phyloP scores from a whole-genome alignment of 1,140 invertebrate species.

The Hycleus phaleratus region DNA sequence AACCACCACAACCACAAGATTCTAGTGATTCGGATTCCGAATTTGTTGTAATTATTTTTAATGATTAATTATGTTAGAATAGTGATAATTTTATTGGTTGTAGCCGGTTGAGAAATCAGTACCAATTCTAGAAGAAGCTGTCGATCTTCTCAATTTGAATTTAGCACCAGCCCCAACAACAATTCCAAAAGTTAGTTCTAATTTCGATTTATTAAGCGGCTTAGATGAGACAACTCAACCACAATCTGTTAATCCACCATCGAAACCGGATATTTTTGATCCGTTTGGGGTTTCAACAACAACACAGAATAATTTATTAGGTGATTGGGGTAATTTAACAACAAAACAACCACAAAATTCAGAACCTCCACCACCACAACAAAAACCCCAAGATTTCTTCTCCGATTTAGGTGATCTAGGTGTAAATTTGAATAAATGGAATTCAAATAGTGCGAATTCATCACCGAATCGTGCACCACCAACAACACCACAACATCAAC shows the following conservation, averaged over 20 bases:
- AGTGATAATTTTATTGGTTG: not conserved
- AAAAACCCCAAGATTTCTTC: conserved; percentile 46
- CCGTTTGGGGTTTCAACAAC: conserved; percentile 35
- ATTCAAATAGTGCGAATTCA: conserved; percentile 2
- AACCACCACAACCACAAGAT: conserved; percentile 17
- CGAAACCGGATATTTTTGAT: conserved; percentile 30
- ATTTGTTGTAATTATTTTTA: conserved; percentile 3
- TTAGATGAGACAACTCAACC: conserved; percentile 31
- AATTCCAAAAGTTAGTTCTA: conserved; percentile 29
- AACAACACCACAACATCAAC: conserved; percentile 35
- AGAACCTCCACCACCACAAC: conserved; percentile 7
- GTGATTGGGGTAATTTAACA: conserved; percentile 28
- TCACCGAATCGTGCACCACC: conserved; percentile 32
- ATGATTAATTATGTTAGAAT: not conserved
- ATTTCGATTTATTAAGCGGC: conserved; percentile 57
- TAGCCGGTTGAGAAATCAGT: conserved; percentile 12
- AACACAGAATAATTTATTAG: conserved; percentile 22
- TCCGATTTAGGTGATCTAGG: conserved; percentile 42
- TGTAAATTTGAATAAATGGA: conserved; percentile 8
- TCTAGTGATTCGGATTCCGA: conserved; percentile 32
- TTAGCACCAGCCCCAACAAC: conserved; percentile 18
- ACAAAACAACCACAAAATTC: conserved; percentile 4
- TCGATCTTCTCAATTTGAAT: conserved; percentile 49
- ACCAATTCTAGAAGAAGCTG: conserved; percentile 31
- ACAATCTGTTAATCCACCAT: not conserved